These are phyloP conservation scores for Acrobasis repandana DNA, from an alignment of 2,888 invertebrate genomes.

Conservation along the genomic window DNA sequence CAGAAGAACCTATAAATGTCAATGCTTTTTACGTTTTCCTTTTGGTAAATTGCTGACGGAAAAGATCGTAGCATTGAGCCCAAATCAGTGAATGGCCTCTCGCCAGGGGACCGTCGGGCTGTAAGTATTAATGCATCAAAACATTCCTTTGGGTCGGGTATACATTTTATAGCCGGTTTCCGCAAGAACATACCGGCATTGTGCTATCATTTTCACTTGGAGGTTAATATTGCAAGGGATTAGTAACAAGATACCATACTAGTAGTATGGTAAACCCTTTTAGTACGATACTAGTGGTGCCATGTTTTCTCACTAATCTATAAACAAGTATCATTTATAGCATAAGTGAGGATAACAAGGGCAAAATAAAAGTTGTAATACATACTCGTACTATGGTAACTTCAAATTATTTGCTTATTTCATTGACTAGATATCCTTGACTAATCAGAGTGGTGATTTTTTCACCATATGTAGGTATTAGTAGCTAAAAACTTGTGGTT, in stretches of 20 bases:
- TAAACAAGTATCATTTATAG: too few relatives aligned
- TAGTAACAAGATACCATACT: neutral
- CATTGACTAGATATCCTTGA: too few relatives aligned
- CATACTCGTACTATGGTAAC: too few relatives aligned
- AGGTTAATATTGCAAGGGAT: conserved; percentile 1
- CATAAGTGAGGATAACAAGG: too few relatives aligned
- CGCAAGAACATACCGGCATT: conserved; percentile 8
- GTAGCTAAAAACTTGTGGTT: too few relatives aligned
- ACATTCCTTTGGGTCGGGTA: conserved; percentile 11
- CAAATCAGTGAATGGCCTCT: conserved; percentile 22
- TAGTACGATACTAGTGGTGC: too few relatives aligned
- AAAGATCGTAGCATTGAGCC: conserved; percentile 19
- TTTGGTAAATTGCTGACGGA: conserved; percentile 17
- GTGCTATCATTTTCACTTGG: conserved; percentile 16
- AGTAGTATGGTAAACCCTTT: neutral
- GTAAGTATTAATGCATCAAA: conserved; percentile 23
- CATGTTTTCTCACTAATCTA: too few relatives aligned
- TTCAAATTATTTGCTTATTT: too few relatives aligned
- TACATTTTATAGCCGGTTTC: conserved; percentile 10
- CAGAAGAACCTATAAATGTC: conserved; percentile 11
- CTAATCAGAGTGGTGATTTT: too few relatives aligned
- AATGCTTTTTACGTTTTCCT: conserved; percentile 15
- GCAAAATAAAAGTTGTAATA: too few relatives aligned
- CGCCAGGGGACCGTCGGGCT: conserved; percentile 6
- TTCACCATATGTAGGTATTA: too few relatives aligned